A percentile compares a stretch with the other conserved stretches of the same genome.
These are phyloP conservation scores for Rhadinocentrus ornatus DNA, from an alignment of 2,797 vertebrate species.

Conservation along the genomic window DNA sequence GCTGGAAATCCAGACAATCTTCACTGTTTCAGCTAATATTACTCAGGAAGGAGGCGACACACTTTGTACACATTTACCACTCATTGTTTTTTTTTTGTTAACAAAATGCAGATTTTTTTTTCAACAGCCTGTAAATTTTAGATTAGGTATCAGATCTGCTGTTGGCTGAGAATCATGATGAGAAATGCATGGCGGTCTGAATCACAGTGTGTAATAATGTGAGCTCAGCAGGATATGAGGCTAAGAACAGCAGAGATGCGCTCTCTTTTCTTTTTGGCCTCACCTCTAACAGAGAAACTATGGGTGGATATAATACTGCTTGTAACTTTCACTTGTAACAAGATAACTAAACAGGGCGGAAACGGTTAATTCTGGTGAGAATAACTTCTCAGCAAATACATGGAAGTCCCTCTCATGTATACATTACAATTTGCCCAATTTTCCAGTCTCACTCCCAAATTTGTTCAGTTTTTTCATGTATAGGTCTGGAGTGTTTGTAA, in stretches of 20 bases:
- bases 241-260: slow-evolving; percentile 33
- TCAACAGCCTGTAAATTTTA: slow-evolving; percentile 21
- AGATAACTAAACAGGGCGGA: neutral
- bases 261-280: slow-evolving; percentile 28
- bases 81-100: neutral
- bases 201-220: slow-evolving; percentile 43
- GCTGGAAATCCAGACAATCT: neutral
- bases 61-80: slow-evolving; percentile 21
- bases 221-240: slow-evolving; percentile 56
- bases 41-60: neutral
- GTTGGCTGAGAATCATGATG: slow-evolving; percentile 31
- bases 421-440: neutral
- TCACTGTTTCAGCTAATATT: neutral
- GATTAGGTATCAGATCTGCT: slow-evolving; percentile 29
- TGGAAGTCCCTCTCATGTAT: neutral
- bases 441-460: too few relatives aligned
- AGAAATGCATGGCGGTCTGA: slow-evolving; percentile 34
- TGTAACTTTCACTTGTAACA: slow-evolving; percentile 11
- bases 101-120: neutral
- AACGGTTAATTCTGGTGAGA: neutral
- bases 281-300: slow-evolving; percentile 4
- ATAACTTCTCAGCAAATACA: neutral
- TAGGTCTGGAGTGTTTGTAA: neutral
- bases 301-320: neutral
- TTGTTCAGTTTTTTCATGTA: neutral